Evolutionary conservation across 2,888 invertebrate genomes (phyloP), one percentile per base, ranked within the genome.

Genomic region (Invenusta paracnida): DNA sequence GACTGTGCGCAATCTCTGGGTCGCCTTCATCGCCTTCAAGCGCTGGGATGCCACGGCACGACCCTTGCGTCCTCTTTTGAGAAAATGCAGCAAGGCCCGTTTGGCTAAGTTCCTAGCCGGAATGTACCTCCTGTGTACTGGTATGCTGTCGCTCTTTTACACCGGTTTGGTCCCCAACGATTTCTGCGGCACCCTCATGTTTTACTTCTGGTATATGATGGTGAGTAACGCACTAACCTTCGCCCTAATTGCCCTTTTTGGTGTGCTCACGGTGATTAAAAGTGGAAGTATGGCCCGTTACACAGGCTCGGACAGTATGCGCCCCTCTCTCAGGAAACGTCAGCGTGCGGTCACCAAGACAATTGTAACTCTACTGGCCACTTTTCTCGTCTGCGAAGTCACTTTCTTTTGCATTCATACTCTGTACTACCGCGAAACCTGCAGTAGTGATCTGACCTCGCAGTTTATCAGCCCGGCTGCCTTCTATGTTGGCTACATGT

Each of bases 1-100:
- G 2, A 73, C 83, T 27, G 83, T 83, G 28, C 83, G 83, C 11
- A 83, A 83, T 11, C 30, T 83, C 23, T 83, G 83, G 83, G 83
- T 83, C 48, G 83, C 83, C 30, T 66, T 83, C 48, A 83, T 83
- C 29, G 83, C 83, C 29, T 48, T 83, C 30, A 83, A 31, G 25
- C 29, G 83, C 0, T 83, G 83, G 83, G 83, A 83, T 30, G 83
- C 83, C 0, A 66, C 27, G 17, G 83, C 83, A 25, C 31, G 66
- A 27, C 83, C 83, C 17, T 11, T 83, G 17, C 83, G 83, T 29
- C 83, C 83, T 5, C 29, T 31, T 5, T 23, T 83, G 17, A n/a
- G 66, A 25, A 23, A 23, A 5, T 83, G 66, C 83, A 66, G 83
- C 11, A 31, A 66, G 27, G 23, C 31, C 29, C 23, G 23, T 13